These are phyloP conservation scores for Amphipoea lucens DNA, from an alignment of 2,888 invertebrate genomes.

Conservation along the genomic window DNA sequence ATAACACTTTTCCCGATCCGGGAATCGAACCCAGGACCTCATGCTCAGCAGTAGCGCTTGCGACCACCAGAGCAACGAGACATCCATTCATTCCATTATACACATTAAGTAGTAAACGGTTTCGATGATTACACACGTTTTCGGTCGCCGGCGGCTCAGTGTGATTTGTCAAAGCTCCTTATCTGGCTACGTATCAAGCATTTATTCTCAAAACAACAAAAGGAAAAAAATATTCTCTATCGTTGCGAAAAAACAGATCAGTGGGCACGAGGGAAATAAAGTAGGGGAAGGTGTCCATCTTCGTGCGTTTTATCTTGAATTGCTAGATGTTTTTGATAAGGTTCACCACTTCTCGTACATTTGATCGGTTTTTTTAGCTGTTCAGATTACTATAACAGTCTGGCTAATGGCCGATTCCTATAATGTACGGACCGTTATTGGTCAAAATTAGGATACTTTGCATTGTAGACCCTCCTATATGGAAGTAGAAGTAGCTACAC, in stretches of 20 bases:
- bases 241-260: conserved; percentile 61
- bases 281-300: conserved; percentile 53
- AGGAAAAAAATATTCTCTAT: conserved; percentile 49
- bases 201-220: conserved; percentile 62
- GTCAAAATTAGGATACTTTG: neutral
- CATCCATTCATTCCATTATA: neutral
- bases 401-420: neutral
- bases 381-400: too few relatives aligned
- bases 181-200: conserved; percentile 60
- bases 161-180: conserved; percentile 63
- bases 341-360: neutral
- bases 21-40: neutral
- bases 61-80: neutral
- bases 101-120: conserved; percentile 20
- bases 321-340: conserved; percentile 34
- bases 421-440: neutral
- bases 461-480: neutral
- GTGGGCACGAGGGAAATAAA: conserved; percentile 58
- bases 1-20: neutral
- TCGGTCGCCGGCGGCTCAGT: conserved; percentile 35
- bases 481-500: neutral
- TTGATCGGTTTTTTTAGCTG: neutral
- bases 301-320: conserved; percentile 48
- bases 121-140: conserved; percentile 47
- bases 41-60: neutral